Base-by-base conservation (phyloP, 2,797 vertebrate species). In the Oophaga sylvatica region DNA sequence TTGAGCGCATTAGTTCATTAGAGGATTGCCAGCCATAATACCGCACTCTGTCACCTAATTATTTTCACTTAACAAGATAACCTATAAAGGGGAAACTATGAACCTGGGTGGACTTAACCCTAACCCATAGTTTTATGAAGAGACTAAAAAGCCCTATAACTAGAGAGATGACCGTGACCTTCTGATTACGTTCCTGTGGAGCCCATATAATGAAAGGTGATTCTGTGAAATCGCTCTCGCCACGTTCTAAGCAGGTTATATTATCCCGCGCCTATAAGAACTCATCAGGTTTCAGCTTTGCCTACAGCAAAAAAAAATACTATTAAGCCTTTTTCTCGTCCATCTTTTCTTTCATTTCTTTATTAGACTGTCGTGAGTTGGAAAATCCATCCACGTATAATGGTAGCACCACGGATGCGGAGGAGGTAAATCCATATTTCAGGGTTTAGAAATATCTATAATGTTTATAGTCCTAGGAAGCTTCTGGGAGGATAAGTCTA, bases 1-100 rank as follows among this genome's bases (percentile, higher is more conserved):
- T 87, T 87, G 84, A 89, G 88, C 75, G 45, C 84, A 86, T 89
- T 89, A 89, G 83, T 83, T 89, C 88, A 89, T 89, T 89, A 83
- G 59, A 81, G 35, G 57, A 57, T 83, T 29, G 80, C 84, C 26
- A 45, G 63, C 70, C 75, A 68, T 82, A 89, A 86, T 63, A 45
- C 80, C 62, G 84, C 81, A 17, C 76, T 71, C 35, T 13, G 48
- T 41, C 70, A 56, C 80, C 75, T 89, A 89, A 89, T 89, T 89
- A 89, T 41, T 86, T 77, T 86, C 83, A 87, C 75, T 89, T 89
- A 89, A 82, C 80, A 80, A 80, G 68, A 83, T 83, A 65, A 83
- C 73, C 83, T 77, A 65, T 5, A 45, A 63, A 86, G 84, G 53
- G 35, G 56, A 70, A 57, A 76, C n/a, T 60, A 70, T n/a, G 65